Base-by-base conservation (phyloP, 1,140 invertebrate genomes). In the Conus betulinus region DNA sequence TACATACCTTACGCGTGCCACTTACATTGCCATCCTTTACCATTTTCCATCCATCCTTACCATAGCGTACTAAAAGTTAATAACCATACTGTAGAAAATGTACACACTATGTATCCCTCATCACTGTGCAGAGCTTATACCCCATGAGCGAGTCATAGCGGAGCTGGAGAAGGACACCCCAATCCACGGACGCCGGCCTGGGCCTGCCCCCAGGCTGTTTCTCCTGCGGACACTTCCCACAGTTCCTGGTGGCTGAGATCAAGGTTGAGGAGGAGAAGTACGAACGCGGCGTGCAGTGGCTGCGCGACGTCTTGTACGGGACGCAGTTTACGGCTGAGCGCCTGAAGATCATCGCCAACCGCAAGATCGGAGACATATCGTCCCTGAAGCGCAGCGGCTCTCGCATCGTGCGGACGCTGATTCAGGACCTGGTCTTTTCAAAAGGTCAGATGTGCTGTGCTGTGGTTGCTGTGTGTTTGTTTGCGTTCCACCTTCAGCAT, bases 261-360 rank as follows among this genome's bases (percentile, higher is more conserved):
- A 92, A 98, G 97, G 96, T 97, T 51, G 97, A 98, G 95, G 96
- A 97, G 17, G 95, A 96, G 67, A 97, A 98, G 92, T 98, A 98
- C 93, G 95, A 96, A 8, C 96, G 96, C 92, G 97, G 97, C 1
- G 96, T 98, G 3, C 95, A 97, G 82, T 98, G 97, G 97, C 94
- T 98, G 20, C 96, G 97, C 91, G 97, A 98, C 91, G 94, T 98
- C 1, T 94, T 98, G 15, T 97, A 97, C 91, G 93, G 97, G 7
- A 96, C 97, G 20, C 96, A 97, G 89, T 97, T 98, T 87, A 97
- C 96, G 8, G 95, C 96, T 39, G 97, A 98, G 74, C 96, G 98
- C 92, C 93, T 98, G 8, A 96, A 97, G 92, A 97, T 98, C 17
- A 97, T 97, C 86, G 96, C 97, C 7, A 96, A 97, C 84, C 98